phyloP scores from a whole-genome alignment of 2,797 vertebrate species.

The Acanthurus tractus region DNA sequence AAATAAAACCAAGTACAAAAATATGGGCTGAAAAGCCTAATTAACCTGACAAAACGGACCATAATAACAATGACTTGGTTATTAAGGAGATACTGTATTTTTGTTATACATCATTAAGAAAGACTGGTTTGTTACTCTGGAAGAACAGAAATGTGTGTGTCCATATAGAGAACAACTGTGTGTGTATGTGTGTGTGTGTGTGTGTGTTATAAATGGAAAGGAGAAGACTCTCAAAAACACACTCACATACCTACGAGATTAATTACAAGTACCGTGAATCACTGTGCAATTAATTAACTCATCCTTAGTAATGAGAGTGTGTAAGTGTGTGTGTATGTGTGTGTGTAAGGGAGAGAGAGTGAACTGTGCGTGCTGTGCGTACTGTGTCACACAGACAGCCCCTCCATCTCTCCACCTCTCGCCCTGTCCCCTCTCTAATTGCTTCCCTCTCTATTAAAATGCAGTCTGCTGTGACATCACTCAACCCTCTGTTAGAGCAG shows the following conservation, averaged over 20 bases:
- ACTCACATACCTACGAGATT: conserved; percentile 81
- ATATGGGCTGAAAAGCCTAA: neutral
- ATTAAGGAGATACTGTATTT: neutral
- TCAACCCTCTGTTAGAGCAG: conserved; percentile 75
- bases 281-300: conserved; percentile 87
- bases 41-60: neutral
- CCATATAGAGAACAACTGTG: neutral
- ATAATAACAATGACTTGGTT: neutral
- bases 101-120: conserved; percentile 18
- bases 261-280: conserved; percentile 85
- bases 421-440: conserved; percentile 85
- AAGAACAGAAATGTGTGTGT: conserved; percentile 25
- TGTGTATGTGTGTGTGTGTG: conserved; percentile 20
- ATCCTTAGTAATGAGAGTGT: conserved; percentile 83
- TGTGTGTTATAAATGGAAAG: conserved; percentile 54
- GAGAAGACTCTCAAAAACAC: conserved; percentile 76
- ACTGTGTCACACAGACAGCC: conserved; percentile 76
- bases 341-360: conserved; percentile 40
- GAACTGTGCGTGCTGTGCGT: conserved; percentile 67
- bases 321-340: conserved; percentile 71
- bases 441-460: conserved; percentile 87
- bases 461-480: conserved; percentile 85
- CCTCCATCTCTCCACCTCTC: conserved; percentile 84
- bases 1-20: conserved; percentile 4
- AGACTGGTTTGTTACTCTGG: neutral